Base-by-base conservation (phyloP, 2,797 vertebrate species). In the Macroramphosus scolopax region DNA sequence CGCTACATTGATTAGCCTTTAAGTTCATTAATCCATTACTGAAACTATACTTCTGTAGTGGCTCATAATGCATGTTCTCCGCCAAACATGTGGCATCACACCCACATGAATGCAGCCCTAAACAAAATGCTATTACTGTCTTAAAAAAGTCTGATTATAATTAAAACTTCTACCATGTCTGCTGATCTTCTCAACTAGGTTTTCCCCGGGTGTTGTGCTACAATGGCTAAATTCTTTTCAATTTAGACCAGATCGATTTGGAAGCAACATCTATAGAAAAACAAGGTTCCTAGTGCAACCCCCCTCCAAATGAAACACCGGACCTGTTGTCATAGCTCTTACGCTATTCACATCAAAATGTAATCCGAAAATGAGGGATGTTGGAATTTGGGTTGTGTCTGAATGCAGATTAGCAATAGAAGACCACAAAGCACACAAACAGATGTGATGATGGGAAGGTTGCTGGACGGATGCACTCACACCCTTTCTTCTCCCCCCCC, bases 381-480 rank as follows among this genome's bases (percentile, higher is more conserved):
- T 36, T 17, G 54, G 43, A 61, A 57, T 62, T 64, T 63, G 50
- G 51, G 45, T 63, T 59, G 41, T 66, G 69, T 80, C 75, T 86
- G 81, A 87, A 85, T 87, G 81, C 82, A 81, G 78, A 86, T 82
- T 77, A 70, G 63, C 68, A 78, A 80, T 44, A 71, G 40, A 80
- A 58, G 32, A 77, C 70, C 60, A 82, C 66, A 77, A 81, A 83
- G 74, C 74, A 82, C 68, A 85, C 62, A 81, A 76, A 86, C 62
- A 60, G 50, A 82, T 74, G 67, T 66, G 59, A 84, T 72, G 70
- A 79, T 65, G 51, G 56, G 44, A 62, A 47, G 55, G 70, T 70
- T 65, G 60, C 69, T 67, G 53, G 54, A 71, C 39, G 38, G 59
- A 75, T 63, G 56, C 58, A 67, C 49, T 79, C 44, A 70, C 51